Evolutionary conservation across 2,888 invertebrate genomes (phyloP).

Genomic region (Asteroscopus sphinx): DNA sequence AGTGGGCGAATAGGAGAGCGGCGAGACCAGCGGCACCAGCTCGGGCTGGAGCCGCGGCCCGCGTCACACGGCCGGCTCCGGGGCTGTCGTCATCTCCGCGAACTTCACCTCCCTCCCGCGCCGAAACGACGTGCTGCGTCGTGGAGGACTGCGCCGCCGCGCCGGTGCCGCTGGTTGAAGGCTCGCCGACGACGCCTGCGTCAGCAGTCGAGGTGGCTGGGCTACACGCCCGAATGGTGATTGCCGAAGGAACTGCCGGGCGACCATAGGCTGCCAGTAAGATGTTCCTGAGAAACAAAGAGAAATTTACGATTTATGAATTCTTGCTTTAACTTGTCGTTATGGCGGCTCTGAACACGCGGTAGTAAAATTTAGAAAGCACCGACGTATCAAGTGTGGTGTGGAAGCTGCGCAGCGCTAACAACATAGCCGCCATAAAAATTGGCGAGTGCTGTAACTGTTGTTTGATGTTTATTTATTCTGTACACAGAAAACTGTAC

Average conservation of each 20-base stretch:
- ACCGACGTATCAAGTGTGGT: no score
- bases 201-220: slow-evolving; percentile 73
- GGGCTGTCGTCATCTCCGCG: slow-evolving; percentile 75
- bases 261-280: slow-evolving; percentile 92
- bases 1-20: slow-evolving; percentile 63
- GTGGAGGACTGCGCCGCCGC: slow-evolving; percentile 77
- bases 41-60: slow-evolving; percentile 88
- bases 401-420: no score
- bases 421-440: no score
- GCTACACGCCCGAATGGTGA: slow-evolving; percentile 90
- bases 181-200: slow-evolving; percentile 86
- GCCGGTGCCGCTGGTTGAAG: slow-evolving; percentile 77
- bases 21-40: slow-evolving; percentile 86
- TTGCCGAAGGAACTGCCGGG: slow-evolving; percentile 92
- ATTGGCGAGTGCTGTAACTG: no score
- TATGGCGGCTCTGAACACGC: no score
- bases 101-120: slow-evolving; percentile 89
- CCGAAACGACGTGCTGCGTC: slow-evolving; percentile 84
- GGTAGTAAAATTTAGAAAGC: no score
- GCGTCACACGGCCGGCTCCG: slow-evolving; percentile 84
- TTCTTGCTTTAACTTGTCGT: no score
- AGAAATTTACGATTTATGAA: slow-evolving; percentile 1
- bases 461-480: no score
- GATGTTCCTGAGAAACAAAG: slow-evolving; percentile 75
- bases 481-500: no score